phyloP scores from a whole-genome alignment of 2,888 invertebrate species.

The Argyresthia goedartella region DNA sequence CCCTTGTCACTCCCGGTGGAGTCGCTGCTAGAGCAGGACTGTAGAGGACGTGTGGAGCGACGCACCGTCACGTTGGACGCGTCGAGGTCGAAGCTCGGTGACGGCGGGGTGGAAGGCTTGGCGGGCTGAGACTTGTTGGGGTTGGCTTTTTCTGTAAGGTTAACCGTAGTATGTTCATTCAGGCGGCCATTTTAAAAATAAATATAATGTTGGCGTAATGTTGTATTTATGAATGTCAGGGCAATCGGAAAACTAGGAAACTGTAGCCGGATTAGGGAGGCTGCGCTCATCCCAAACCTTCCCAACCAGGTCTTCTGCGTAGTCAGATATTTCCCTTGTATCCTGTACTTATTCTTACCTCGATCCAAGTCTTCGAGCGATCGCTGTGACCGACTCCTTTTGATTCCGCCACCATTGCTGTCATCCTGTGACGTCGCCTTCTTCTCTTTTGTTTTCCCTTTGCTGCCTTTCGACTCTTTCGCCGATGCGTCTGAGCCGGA shows the following conservation, averaged over 20 bases:
- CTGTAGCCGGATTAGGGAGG: too few species aligned
- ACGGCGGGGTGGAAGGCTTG: neutral
- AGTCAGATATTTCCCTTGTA: too few species aligned
- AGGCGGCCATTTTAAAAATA: too few species aligned
- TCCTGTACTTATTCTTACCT: too few species aligned
- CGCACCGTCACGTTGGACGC: conserved; percentile 40
- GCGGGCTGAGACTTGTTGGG: neutral
- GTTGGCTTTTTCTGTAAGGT: too few species aligned
- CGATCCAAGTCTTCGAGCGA: conserved; percentile 47
- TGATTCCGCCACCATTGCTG: conserved; percentile 25
- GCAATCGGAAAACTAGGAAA: too few species aligned
- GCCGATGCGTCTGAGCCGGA: conserved; percentile 16
- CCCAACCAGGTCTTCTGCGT: too few species aligned
- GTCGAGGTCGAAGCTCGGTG: conserved; percentile 26
- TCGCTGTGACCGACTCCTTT: conserved; percentile 49
- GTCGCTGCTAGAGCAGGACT: conserved; percentile 16
- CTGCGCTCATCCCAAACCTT: too few species aligned
- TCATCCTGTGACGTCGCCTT: conserved; percentile 14
- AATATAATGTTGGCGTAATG: too few species aligned
- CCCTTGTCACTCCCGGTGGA: too few species aligned
- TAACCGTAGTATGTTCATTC: too few species aligned
- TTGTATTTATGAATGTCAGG: too few species aligned
- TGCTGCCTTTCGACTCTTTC: conserved; percentile 12
- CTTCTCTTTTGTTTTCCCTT: conserved; percentile 13
- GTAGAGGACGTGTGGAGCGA: conserved; percentile 24